Evolutionary conservation across 1,140 invertebrate genomes (phyloP).

Genomic region (Schlechtendalia chinensis): DNA sequence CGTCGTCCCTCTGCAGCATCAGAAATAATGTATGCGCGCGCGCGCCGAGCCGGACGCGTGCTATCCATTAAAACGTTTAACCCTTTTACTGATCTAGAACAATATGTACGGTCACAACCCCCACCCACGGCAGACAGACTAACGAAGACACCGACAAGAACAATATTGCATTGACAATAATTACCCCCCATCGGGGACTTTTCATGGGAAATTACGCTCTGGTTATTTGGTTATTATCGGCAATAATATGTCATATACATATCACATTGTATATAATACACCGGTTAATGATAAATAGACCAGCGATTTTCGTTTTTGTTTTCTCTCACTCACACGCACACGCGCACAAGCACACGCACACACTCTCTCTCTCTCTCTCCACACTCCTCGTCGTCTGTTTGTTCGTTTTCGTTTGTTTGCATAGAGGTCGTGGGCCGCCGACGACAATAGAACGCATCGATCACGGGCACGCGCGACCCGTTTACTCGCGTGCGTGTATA

Average conservation of each 20-base stretch:
- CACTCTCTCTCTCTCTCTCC: too few species aligned
- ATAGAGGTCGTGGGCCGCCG: slow-evolving; percentile 10
- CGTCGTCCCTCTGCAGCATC: slow-evolving; percentile 32
- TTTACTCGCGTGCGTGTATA: neutral
- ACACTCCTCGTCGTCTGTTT: too few species aligned
- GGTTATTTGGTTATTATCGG: slow-evolving; percentile 49
- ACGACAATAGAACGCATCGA: slow-evolving; percentile 42
- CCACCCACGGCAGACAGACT: neutral
- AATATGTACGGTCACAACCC: slow-evolving; percentile 1
- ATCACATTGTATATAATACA: slow-evolving; percentile 34
- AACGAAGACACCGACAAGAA: slow-evolving; percentile 44
- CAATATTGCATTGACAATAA: slow-evolving; percentile 47
- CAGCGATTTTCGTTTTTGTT: slow-evolving; percentile 44
- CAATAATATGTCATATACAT: slow-evolving; percentile 46
- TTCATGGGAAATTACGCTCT: slow-evolving; percentile 50
- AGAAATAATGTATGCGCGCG: slow-evolving; percentile 43
- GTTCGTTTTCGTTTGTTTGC: too few species aligned
- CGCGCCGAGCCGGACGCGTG: slow-evolving; percentile 34
- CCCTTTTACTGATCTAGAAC: slow-evolving; percentile 47
- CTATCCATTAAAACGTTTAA: slow-evolving; percentile 47
- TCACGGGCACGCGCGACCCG: slow-evolving; percentile 38
- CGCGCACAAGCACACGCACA: too few species aligned
- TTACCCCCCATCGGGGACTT: slow-evolving; percentile 38
- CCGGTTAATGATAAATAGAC: slow-evolving; percentile 47
- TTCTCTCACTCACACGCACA: too few species aligned